Conservation (phyloP, 92 coral and sea anemone species). For the Epizoanthus stellaris region DNA sequence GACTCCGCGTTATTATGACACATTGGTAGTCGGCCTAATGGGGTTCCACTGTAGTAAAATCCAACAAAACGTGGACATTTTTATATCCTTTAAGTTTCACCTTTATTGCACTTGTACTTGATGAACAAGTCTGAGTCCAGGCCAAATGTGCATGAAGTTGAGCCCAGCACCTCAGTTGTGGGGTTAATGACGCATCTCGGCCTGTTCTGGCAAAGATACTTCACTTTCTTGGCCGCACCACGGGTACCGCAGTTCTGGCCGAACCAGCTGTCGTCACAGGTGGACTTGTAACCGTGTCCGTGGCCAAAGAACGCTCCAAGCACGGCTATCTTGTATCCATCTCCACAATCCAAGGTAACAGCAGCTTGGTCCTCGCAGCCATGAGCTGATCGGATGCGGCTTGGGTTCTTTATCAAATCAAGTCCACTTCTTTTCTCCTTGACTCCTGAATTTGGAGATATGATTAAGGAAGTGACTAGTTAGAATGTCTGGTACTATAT, state of each 20-base stretch:
- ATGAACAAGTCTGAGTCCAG: constrained; percentile 60
- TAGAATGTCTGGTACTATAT: too few species aligned
- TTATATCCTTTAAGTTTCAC: constrained; percentile 10
- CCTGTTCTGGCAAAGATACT: constrained; percentile 61
- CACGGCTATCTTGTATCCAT: constrained; percentile 34
- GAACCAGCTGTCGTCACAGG: constrained; percentile 56
- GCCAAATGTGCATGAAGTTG: constrained; percentile 64
- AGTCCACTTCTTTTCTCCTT: not conserved
- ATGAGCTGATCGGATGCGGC: not conserved
- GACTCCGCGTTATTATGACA: not conserved
- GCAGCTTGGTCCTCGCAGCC: constrained; percentile 39
- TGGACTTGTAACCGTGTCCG: constrained; percentile 53
- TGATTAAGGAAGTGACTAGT: not conserved
- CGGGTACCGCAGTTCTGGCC: constrained; percentile 62
- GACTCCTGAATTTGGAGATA: not conserved
- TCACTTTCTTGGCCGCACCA: constrained; percentile 36
- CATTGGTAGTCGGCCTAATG: not conserved
- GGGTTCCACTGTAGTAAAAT: not conserved
- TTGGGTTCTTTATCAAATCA: not conserved
- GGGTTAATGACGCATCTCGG: constrained; percentile 52
- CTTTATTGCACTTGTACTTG: constrained; percentile 62
- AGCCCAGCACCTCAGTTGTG: constrained; percentile 59
- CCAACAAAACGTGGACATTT: not conserved
- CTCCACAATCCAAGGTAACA: constrained; percentile 18
- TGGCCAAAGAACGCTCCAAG: constrained; percentile 39